Evolutionary conservation across 2,888 invertebrate species (phyloP), one percentile per base, ranked within the genome.

Genomic region (Pinctada fucata): DNA sequence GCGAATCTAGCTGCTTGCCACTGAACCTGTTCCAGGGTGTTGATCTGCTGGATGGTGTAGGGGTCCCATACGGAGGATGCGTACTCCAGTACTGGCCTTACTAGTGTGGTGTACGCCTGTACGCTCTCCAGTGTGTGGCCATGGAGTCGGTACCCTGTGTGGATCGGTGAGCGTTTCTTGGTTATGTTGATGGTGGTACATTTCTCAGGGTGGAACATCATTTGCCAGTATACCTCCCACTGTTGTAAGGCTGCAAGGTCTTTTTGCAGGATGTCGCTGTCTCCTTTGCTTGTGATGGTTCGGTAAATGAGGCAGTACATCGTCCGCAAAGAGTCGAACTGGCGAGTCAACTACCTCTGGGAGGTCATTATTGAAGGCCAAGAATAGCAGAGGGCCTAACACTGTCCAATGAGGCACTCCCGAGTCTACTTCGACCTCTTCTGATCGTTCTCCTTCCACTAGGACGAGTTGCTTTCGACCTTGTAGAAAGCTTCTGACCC

Each of bases 11-110:
- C 58, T 10, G 10, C 58, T 52, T 52, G 58, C 58, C 58, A 8
- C 58, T 52, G 58, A 10, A 52, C 10, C 58, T 52, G 31, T 64
- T 72, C 72, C 6, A 64, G 72, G 58, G 31, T 5, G 1, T 72
- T 5, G 48, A 72, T 72, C n/a, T 74, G 2, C 16, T 66, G 49
- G 6, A 5, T 48, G 3, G 13, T 13, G 67, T 67, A 67, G 4
- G 67, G 67, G 65, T 74, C 49, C 51, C 51, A n/a, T n/a, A n/a
- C 67, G 31, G 74, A 10, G 13, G 51, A n/a, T 8, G 51, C 67
- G 48, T 74, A 74, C 67, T 52, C 74, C 3, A 73, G 73, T 4
- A 75, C 68, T 52, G 67, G 52, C 13, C 67, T 8, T n/a, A 75
- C 75, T 49, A 75, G 45, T 3, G 68, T 68, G 3, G 73, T 65